A percentile compares a stretch with the other conserved stretches of the same genome.
These are phyloP conservation scores for Pipistrellus nathusii DNA, from an alignment of 2,797 vertebrate species.

Conservation along the genomic window DNA sequence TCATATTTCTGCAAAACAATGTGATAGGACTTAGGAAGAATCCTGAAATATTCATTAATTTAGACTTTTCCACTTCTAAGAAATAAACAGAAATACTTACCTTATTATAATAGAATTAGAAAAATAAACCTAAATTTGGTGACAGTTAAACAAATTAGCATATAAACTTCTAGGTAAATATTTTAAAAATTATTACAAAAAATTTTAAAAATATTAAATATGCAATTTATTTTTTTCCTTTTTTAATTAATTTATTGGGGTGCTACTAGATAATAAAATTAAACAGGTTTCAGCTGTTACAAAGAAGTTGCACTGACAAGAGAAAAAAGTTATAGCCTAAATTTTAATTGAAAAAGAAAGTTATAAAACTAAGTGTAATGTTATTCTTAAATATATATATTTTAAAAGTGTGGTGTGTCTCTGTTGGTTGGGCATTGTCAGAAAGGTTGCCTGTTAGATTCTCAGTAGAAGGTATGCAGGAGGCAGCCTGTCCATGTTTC, in stretches of 20 bases:
- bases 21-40: background rate
- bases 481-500: too few relatives aligned
- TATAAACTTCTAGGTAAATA: background rate
- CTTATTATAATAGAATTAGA: constrained; percentile 34
- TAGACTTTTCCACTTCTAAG: constrained; percentile 5
- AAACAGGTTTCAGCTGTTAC: background rate
- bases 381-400: background rate
- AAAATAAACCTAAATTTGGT: constrained; percentile 18
- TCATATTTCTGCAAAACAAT: constrained; percentile 39
- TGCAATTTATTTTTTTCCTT: background rate
- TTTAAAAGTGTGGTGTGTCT: too few relatives aligned
- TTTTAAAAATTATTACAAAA: constrained; percentile 1
- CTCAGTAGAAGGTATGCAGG: too few relatives aligned
- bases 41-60: constrained; percentile 32
- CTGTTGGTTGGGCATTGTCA: too few relatives aligned
- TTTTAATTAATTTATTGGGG: background rate
- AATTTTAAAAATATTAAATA: background rate
- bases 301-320: background rate
- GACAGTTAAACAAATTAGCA: background rate
- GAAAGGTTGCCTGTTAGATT: too few relatives aligned
- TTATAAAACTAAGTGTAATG: background rate
- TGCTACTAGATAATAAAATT: background rate
- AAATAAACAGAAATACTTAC: background rate
- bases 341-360: constrained; percentile 20
- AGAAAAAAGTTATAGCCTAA: background rate